Evolutionary conservation across 2,797 vertebrate species (phyloP), one percentile per base, ranked within the genome.

Genomic region (Bovichtus diacanthus): DNA sequence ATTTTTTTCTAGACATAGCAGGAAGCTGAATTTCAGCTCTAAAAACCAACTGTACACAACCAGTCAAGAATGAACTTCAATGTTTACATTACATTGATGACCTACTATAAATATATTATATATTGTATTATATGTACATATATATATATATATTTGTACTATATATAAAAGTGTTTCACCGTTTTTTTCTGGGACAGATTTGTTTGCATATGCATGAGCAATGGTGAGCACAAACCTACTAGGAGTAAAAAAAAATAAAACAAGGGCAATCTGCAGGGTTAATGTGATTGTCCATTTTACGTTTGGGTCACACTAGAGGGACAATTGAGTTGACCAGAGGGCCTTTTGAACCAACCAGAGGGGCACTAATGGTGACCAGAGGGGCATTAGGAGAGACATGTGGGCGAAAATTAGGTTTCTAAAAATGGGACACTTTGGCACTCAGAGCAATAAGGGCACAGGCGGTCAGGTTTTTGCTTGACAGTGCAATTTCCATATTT

Each of bases 401-500:
- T 76, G 74, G 70, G 55, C 39, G 27, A 67, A 75, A 77, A 44
- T 66, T 5, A 67, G 43, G 21, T 70, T 77, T 83, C 60, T 25
- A 75, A 84, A 88, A 85, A 78, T 78, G 59, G 78, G 74, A 74
- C 78, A 70, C 60, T 50, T 31, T 80, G 70, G 39, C 79, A 81
- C 70, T 70, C 69, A 12, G 66, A 50, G 71, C 74, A 70, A 49
- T 41, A 47, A 75, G 74, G 77, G 60, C 69, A 82, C 31, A 49
- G 29, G 7, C 46, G 34, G 65, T 76, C 70, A 67, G 68, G 41
- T 80, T 86, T 76, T 63, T 79, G 49, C 36, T 76, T 79, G 65
- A 80, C 78, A 78, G 43, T 50, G 65, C 51, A 76, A 82, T 86
- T 86, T 86, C 73, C 83, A 80, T 78, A 74, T 80, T 89, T 86